phyloP scores from a whole-genome alignment of 2,113 vertebrate genomes.

The Tupaia tana region DNA sequence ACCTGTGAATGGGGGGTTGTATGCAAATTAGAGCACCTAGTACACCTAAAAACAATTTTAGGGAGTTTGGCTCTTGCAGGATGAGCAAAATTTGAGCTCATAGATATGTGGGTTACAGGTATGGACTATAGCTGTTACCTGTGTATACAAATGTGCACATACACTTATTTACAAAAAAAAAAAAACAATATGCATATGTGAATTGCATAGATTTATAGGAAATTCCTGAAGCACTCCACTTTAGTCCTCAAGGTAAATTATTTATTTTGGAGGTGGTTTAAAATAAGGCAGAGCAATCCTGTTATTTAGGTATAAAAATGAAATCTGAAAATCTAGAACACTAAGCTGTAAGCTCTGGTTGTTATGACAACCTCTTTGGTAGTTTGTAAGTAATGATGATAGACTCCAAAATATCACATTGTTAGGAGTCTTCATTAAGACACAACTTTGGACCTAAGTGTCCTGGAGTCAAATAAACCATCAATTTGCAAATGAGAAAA shows the following conservation, averaged over 20 bases:
- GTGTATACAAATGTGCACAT: background rate
- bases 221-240: background rate
- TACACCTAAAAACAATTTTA: background rate
- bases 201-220: constrained; percentile 38
- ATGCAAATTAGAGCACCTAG: background rate
- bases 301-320: constrained; percentile 32
- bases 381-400: constrained; percentile 48
- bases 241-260: constrained; percentile 7
- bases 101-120: background rate
- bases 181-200: background rate
- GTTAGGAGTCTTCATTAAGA: constrained; percentile 13
- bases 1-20: too few species aligned
- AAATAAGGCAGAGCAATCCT: background rate
- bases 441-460: background rate
- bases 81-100: background rate
- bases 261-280: constrained; percentile 28
- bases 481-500: constrained; percentile 36
- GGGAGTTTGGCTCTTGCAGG: background rate
- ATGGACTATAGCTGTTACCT: background rate
- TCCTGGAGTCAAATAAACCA: constrained; percentile 24
- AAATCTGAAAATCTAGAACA: constrained; percentile 47
- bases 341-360: background rate
- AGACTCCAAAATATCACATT: constrained; percentile 44
- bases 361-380: constrained; percentile 67
- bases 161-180: background rate